Base-by-base conservation (phyloP, 2,797 vertebrate species). In the Sebastiscus tertius region DNA sequence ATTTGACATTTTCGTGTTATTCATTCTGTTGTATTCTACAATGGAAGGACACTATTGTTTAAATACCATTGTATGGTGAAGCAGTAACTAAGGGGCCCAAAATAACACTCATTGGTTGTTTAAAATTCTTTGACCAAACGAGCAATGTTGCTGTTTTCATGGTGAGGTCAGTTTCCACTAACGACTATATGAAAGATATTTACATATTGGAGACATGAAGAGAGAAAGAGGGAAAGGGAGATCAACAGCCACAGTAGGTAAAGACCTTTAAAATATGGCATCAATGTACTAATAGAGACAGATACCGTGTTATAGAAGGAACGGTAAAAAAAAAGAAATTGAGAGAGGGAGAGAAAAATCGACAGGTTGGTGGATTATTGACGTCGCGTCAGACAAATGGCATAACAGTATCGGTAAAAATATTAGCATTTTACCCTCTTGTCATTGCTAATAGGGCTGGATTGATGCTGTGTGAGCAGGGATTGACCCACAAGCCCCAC, bases 401-500 rank as follows among this genome's bases (percentile, higher is more conserved):
- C 22, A 54, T 29, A 65, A 66, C 63, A 72, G 72, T 64, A 80
- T 69, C 77, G 79, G 20, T 80, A 90, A 87, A 78, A 74, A 81
- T 73, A 78, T 92, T 86, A 86, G 33, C 49, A 58, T 76, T 79
- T 85, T 76, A 62, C 68, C 54, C 26, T 79, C 83, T 81, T 90
- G 89, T 72, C 86, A 90, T 79, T 85, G 84, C 34, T 86, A 91
- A 89, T 73, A 60, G 70, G 31, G 20, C 31, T 72, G 83, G 62
- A 84, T 86, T 83, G 83, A 89, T 75, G 79, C 54, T 65, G 34
- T 78, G 62, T 26, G 76, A 64, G 75, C 59, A 64, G 58, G 55
- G 75, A 82, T 78, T 79, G 77, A 83, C 72, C 56, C 39, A 49
- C 12, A 54, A 9, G 24, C 22, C 31, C 6, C 4, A 22, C 3